Base-by-base conservation (phyloP, 2,797 vertebrate species). In the Lutjanus campechanus region DNA sequence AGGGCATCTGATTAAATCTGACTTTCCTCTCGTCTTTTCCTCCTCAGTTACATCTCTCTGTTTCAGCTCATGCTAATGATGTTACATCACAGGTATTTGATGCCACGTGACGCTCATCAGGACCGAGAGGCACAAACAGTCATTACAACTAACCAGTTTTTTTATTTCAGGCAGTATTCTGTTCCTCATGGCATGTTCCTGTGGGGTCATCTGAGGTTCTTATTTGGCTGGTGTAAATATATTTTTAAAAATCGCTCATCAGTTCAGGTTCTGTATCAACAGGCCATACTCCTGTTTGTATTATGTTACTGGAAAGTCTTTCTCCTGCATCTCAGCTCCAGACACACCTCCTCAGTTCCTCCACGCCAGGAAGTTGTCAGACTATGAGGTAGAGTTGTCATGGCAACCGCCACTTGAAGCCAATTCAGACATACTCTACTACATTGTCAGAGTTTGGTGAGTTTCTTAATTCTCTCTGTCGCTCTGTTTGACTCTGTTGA, bases 341-440 rank as follows among this genome's bases (percentile, higher is more conserved):
- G 97, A 96, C 90, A 97, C 97, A 85, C 96, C 98, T 89, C 97
- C 97, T 80, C 96, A 95, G 93, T 95, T 94, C 62, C 95, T 99
- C 76, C 95, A 75, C 0, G 92, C 97, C 89, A 96, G 93, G 94
- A 97, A 97, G 95, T 95, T 99, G 94, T 98, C 96, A 90, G 97
- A 97, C 95, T 96, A 96, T 92, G 95, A 95, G 73, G 95, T 98
- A 80, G 93, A 96, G 93, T 96, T 99, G 95, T 98, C 97, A 92
- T 99, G 98, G 98, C 92, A 96, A 94, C 95, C 96, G 69, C 97
- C 97, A 0, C 72, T 94, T 67, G 95, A 98, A 92, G 96, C 97
- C 94, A 99, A 98, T 95, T 97, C 97, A 94, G 95, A 98, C 91
- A 97, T 99, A 84, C 96, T 98, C 76, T 97, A 96, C 96, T 99